Evolutionary conservation across 2,888 invertebrate species (phyloP).

Genomic region (Cryptocheilus praepositus): DNA sequence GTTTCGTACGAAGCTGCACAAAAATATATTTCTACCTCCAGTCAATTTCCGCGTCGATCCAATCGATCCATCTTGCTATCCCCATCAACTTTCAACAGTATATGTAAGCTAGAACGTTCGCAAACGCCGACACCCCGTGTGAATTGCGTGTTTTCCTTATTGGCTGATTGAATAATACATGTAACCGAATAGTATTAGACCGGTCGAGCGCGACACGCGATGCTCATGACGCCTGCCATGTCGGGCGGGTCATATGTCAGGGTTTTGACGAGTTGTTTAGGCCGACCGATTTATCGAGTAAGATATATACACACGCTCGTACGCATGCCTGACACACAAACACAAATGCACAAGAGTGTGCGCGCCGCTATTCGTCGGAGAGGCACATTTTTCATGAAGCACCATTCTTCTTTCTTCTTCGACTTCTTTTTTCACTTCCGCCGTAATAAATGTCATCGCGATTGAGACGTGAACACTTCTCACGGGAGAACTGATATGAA

Average conservation of each 20-base stretch:
- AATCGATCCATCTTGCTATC: too few relatives aligned
- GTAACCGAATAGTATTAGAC: conserved; percentile 58
- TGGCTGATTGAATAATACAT: conserved; percentile 63
- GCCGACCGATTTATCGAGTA: conserved; percentile 50
- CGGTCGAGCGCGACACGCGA: conserved; percentile 54
- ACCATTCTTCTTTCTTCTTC: too few relatives aligned
- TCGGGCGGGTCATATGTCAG: conserved; percentile 56
- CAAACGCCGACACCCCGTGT: conserved; percentile 16
- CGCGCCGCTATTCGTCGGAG: neutral
- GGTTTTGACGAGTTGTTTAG: conserved; percentile 61
- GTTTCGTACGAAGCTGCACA: conserved; percentile 8
- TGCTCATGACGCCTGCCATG: conserved; percentile 60
- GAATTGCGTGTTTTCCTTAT: conserved; percentile 59
- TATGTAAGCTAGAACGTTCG: conserved; percentile 26
- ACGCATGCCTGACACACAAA: neutral
- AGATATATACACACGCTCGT: conserved; percentile 19
- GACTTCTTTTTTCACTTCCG: too few relatives aligned
- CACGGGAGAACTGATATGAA: too few relatives aligned
- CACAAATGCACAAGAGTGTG: neutral
- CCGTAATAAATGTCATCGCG: too few relatives aligned
- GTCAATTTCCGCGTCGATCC: too few relatives aligned
- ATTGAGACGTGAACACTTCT: too few relatives aligned
- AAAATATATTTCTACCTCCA: too few relatives aligned
- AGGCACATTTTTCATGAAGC: too few relatives aligned
- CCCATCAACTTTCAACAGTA: too few relatives aligned